phyloP scores from a whole-genome alignment of 2,888 invertebrate genomes.

The Diachrysia chrysitis region DNA sequence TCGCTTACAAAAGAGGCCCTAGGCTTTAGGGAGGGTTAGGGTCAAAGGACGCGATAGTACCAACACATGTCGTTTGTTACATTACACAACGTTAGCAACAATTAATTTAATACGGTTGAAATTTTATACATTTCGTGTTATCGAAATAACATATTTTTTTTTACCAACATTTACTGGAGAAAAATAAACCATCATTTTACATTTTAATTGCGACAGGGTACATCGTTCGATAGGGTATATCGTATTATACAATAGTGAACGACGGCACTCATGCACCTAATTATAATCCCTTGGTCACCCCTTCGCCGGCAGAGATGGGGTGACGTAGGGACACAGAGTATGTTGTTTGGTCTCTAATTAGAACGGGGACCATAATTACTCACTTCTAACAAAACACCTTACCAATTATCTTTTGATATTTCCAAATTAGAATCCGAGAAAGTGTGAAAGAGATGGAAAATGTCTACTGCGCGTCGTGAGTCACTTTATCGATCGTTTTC shows the following conservation, averaged over 20 bases:
- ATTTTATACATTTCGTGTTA: slow-evolving; percentile 5
- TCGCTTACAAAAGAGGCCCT: slow-evolving; percentile 32
- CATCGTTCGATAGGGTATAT: not conserved
- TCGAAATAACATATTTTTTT: no score
- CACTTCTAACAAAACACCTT: slow-evolving; percentile 5
- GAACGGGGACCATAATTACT: slow-evolving; percentile 13
- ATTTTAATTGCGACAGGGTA: not conserved
- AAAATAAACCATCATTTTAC: slow-evolving; percentile 13
- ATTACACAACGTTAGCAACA: slow-evolving; percentile 1
- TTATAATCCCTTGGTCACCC: slow-evolving; percentile 37
- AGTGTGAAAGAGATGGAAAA: not conserved
- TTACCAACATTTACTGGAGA: no score
- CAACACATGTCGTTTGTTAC: slow-evolving; percentile 31
- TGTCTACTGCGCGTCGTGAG: slow-evolving; percentile 3
- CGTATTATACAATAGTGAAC: slow-evolving; percentile 21
- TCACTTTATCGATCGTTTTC: slow-evolving; percentile 3
- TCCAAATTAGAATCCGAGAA: not conserved
- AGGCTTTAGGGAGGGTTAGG: slow-evolving; percentile 28
- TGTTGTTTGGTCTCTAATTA: slow-evolving; percentile 35
- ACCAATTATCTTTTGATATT: not conserved
- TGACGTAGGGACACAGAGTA: slow-evolving; percentile 15
- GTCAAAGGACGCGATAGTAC: slow-evolving; percentile 28
- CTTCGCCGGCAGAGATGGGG: slow-evolving; percentile 26
- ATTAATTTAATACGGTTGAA: slow-evolving; percentile 28
- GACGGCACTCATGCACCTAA: slow-evolving; percentile 42